Base-by-base conservation (phyloP, 2,797 vertebrate genomes). In the Etheostoma perlongum region DNA sequence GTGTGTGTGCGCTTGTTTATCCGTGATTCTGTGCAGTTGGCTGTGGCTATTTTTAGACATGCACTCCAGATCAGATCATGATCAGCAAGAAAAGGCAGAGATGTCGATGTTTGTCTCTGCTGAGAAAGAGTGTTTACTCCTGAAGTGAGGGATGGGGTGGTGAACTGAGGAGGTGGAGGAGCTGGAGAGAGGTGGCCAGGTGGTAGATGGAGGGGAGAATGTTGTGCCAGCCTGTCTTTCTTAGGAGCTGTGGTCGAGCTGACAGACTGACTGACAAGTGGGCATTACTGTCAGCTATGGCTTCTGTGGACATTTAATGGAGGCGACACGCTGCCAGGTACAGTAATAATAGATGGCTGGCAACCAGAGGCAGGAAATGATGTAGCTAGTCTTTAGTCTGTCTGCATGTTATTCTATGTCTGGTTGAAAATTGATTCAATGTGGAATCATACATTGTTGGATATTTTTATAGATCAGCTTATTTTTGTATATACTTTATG, bases 291-390 rank as follows among this genome's bases (percentile, higher is more conserved):
- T 85, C 85, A 76, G 66, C 79, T 71, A 49, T 82, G 90, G 81
- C 88, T 86, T 78, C 75, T 86, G 85, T 78, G 77, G 76, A 88
- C 67, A 18, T 84, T 72, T 91, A 87, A 90, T 72, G 84, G 85
- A 88, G 68, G 64, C 83, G 40, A 19, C 81, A 64, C 53, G 46
- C 77, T 82, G 79, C 65, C 88, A 93, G 92, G 93, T 40, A 40
- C 3, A 40, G 36, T 94, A 92, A 91, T 47, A 72, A 89, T 36
- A 72, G 66, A 64, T 52, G 72, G 47, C 74, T 78, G 84, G 63
- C 61, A 75, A 65, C 72, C 62, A 75, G 65, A 51, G 49, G 44
- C 67, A 80, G 68, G 73, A 55, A 77, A 81, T 70, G 58, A 76
- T 62, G 16, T 40, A 44, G 12, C 12, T 4, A 40, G 57, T 36